Evolutionary conservation across 2,888 invertebrate species (phyloP), one percentile per base, ranked within the genome.

Genomic region (Clivina fossor): DNA sequence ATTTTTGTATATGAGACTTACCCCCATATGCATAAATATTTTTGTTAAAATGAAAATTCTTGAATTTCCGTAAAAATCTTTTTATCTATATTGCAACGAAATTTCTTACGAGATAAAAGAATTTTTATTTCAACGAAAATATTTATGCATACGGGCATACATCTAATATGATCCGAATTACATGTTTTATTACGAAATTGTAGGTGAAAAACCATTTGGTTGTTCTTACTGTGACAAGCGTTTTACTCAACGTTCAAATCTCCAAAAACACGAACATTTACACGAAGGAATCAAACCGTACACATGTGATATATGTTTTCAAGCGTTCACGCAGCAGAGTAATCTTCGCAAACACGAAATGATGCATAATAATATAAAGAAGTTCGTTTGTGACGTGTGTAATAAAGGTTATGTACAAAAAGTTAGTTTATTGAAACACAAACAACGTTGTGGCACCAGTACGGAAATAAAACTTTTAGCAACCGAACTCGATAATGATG

Each of bases 161-260:
- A n/a, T n/a, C n/a, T n/a, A n/a, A n/a, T n/a, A n/a, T n/a, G n/a
- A n/a, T n/a, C n/a, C n/a, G n/a, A n/a, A n/a, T n/a, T 9, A 33
- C 3, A 8, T 9, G 30, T 18, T 22, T 22, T 32, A 33, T 48
- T 37, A 49, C 22, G 4, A 18, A 28, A 28, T 59, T 61, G 44
- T 49, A 62, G 61, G 63, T n/a, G 62, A 62, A 20, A 62, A 62
- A 46, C 62, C 62, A 2, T 62, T 57, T 24, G 37, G 43, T 4
- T 62, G 62, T 46, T 53, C 51, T 30, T 61, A 60, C 40, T 62
- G 62, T 38, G 54, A 53, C 18, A 58, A 61, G 28, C 58, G 61
- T 37, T 62, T 62, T 51, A 59, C 61, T 2, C 62, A 62, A 33
- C 59, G 60, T 5, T 60, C 61, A 4, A 62, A 62, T 28, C 57